Conservation (phyloP, 2,113 vertebrate genomes). For the Excalfactoria chinensis region DNA sequence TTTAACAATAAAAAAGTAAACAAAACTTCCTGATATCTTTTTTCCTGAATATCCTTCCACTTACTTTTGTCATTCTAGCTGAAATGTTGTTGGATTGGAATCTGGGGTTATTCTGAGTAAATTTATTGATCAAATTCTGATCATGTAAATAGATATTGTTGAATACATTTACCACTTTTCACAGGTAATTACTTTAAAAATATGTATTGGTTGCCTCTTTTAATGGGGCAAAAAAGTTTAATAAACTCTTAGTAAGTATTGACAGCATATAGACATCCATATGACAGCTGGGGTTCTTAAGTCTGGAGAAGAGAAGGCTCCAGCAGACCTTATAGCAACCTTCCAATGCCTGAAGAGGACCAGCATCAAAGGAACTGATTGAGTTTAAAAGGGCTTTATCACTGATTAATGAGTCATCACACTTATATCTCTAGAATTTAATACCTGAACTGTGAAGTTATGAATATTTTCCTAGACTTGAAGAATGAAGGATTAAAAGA, state of each 20-base stretch:
- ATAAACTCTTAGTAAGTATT: constrained; percentile 49
- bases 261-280: constrained; percentile 11
- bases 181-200: constrained; percentile 4
- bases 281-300: too few species aligned
- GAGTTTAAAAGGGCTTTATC: too few species aligned
- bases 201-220: constrained; percentile 35
- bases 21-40: background rate
- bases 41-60: background rate
- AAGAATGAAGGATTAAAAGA: too few species aligned
- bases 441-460: too few species aligned
- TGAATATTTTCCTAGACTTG: too few species aligned
- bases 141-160: background rate
- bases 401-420: too few species aligned
- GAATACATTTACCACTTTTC: constrained; percentile 18
- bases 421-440: too few species aligned
- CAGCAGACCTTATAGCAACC: too few species aligned
- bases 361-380: too few species aligned
- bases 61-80: background rate
- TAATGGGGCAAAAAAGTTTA: constrained; percentile 60
- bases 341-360: too few species aligned
- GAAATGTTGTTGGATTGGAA: background rate
- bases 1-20: constrained; percentile 30
- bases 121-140: background rate
- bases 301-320: too few species aligned
- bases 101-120: background rate